Evolutionary conservation across 2,113 vertebrate genomes (phyloP), one percentile per base, ranked within the genome.

Genomic region (Glaucomys volans): DNA sequence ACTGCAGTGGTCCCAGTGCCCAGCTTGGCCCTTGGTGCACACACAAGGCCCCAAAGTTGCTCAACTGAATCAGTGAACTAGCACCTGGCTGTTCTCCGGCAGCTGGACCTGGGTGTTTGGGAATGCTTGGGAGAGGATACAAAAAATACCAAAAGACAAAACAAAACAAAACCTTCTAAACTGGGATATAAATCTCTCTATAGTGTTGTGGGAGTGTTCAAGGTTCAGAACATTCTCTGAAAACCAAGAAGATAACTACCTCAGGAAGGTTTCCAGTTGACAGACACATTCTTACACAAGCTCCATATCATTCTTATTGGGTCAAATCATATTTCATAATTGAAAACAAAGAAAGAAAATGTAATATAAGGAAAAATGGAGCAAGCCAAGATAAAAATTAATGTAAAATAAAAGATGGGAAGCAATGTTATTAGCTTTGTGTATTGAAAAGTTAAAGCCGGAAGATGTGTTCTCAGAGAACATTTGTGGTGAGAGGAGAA

Each of bases 91-190:
- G 52, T 66, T 57, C n/a, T 71, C 47, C 57, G 67, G 54, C 95
- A 91, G 75, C 57, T 47, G 37, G 22, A 85, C 8, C 54, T 77
- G n/a, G 5, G 12, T 87, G 13, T 50, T 80, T 90, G 20, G 0
- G 4, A 35, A 44, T 79, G 8, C 6, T 44, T 62, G 32, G 50
- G 74, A 89, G 37, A 20, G 16, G 4, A 16, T n/a, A 62, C 84
- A 91, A 92, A 92, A 93, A 28, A 32, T 4, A 91, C 24, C 16
- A 59, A n/a, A 75, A 93, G 85, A 57, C 37, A 93, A 59, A 52
- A 81, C n/a, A n/a, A n/a, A n/a, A n/a, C n/a, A n/a, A 35, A 8
- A 52, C 14, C 52, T 77, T 42, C 40, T 91, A 62, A 74, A 93
- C 37, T 1, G 47, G 8, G 35, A 44, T 16, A 44, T 28, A 79